Base-by-base conservation (phyloP, 2,888 invertebrate genomes). In the Drosophila borborema region DNA sequence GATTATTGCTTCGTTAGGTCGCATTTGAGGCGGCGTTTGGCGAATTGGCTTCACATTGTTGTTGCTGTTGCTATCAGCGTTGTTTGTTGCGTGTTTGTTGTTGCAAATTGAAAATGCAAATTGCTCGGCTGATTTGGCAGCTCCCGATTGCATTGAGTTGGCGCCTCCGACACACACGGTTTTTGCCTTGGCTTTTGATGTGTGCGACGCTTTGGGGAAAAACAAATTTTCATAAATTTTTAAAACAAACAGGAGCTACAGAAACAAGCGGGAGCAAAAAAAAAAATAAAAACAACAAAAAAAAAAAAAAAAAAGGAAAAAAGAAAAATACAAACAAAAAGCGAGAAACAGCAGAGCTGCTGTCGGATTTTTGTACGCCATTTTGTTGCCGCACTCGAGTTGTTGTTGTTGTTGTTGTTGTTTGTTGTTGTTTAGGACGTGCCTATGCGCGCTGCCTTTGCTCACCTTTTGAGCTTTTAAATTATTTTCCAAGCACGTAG, bases 401-500 rank as follows among this genome's bases (percentile, higher is more conserved):
- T 58, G 61, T 16, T 38, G 53, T 16, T 36, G 61, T 16, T 38
- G 53, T 16, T 36, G 36, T 20, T 53, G 63, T 62, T 67, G 36
- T 14, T 65, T 20, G 63, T 45, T 68, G 43, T 36, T 78, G 82
- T 64, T 64, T 69, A 80, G 83, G 81, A 90, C 89, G 89, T 86
- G 90, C 89, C 89, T 86, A 90, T 83, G 77, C 86, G 71, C 89
- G 77, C 60, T 77, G 90, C 86, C 86, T 77, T 83, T 89, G 76
- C 90, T 89, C 91, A 91, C 88, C 91, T 90, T 89, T 90, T 91
- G 91, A 90, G 91, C 91, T 90, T 91, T 90, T 90, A 90, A 91
- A 90, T 90, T 89, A 90, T 91, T 90, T 90, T 85, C 86, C 81
- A 90, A 82, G 90, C 90, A 90, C 90, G 91, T 91, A 82, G 85